These are phyloP conservation scores for Salmo trutta DNA, from an alignment of 2,797 vertebrate genomes.

Conservation along the genomic window DNA sequence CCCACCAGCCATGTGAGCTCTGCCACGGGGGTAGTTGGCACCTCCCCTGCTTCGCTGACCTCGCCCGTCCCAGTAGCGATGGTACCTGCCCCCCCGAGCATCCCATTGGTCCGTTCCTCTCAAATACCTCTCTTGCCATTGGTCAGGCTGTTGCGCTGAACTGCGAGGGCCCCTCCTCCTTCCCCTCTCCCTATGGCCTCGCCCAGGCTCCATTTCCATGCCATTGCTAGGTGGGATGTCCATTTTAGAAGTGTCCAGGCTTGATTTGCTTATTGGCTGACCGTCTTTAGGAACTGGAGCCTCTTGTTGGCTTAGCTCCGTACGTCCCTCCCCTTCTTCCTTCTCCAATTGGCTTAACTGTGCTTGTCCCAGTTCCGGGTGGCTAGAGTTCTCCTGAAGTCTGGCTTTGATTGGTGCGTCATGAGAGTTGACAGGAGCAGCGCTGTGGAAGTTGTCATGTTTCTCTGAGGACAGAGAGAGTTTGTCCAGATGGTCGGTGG, in stretches of 20 bases:
- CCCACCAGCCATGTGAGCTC: slow-evolving; percentile 46
- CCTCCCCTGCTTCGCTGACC: slow-evolving; percentile 57
- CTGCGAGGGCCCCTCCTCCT: slow-evolving; percentile 56
- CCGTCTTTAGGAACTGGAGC: slow-evolving; percentile 2
- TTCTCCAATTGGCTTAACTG: slow-evolving; percentile 14
- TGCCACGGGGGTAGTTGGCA: slow-evolving; percentile 34
- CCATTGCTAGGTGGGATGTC: slow-evolving; percentile 29
- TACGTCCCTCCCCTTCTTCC: neutral
- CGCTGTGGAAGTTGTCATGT: slow-evolving; percentile 1
- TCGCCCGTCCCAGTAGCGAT: slow-evolving; percentile 58
- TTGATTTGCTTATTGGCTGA: slow-evolving; percentile 17
- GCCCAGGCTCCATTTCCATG: slow-evolving; percentile 14
- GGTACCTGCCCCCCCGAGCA: slow-evolving; percentile 23
- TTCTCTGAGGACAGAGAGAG: slow-evolving; percentile 59
- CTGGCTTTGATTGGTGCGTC: slow-evolving; percentile 30
- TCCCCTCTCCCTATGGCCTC: slow-evolving; percentile 53
- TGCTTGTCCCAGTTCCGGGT: slow-evolving; percentile 14
- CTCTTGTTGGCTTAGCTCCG: neutral
- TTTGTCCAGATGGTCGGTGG: slow-evolving; percentile 57
- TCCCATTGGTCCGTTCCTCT: slow-evolving; percentile 44
- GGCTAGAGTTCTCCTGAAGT: slow-evolving; percentile 23
- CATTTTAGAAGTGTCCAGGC: slow-evolving; percentile 11
- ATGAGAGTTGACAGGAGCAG: neutral
- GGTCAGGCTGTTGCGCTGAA: slow-evolving; percentile 12
- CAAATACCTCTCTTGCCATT: slow-evolving; percentile 46